phyloP scores from a whole-genome alignment of 2,888 invertebrate species.

The Eledone cirrhosa region DNA sequence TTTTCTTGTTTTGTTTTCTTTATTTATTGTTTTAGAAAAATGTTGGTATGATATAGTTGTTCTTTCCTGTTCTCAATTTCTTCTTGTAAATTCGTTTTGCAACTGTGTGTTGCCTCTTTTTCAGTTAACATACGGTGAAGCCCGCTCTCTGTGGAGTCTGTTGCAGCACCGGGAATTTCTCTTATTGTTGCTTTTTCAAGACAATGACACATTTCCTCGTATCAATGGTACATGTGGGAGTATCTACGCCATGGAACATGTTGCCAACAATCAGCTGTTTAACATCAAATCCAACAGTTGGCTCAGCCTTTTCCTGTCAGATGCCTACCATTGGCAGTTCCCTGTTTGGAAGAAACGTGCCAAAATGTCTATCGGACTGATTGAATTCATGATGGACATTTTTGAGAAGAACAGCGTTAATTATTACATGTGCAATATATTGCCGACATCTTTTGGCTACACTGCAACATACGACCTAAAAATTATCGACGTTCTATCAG shows the following conservation, averaged over 20 bases:
- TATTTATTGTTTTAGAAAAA: too few species aligned
- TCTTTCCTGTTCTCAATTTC: too few species aligned
- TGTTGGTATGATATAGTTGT: too few species aligned
- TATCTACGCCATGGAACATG: conserved; percentile 45
- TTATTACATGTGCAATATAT: conserved; percentile 57
- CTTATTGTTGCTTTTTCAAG: conserved; percentile 50
- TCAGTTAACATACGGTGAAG: conserved; percentile 57
- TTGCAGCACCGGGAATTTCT: conserved; percentile 56
- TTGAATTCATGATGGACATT: conserved; percentile 53
- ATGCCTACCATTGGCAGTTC: conserved; percentile 50
- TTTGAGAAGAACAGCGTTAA: conserved; percentile 49
- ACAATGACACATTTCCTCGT: conserved; percentile 46
- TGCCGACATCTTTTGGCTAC: conserved; percentile 50
- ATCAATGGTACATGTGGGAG: conserved; percentile 55
- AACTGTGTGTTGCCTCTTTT: conserved; percentile 32
- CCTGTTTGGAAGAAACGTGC: conserved; percentile 53
- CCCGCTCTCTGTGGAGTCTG: conserved; percentile 57
- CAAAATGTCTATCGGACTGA: conserved; percentile 53
- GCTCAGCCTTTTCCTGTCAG: conserved; percentile 35
- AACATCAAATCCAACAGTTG: conserved; percentile 25
- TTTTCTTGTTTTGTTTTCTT: too few species aligned
- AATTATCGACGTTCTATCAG: conserved; percentile 43
- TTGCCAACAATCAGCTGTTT: conserved; percentile 33
- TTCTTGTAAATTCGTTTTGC: too few species aligned
- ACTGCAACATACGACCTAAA: conserved; percentile 47